Percentiles rank a stretch among this genome's conserved stretches.
phyloP scores from a whole-genome alignment of 2,113 vertebrate species.

The Sceloporus tristichus region DNA sequence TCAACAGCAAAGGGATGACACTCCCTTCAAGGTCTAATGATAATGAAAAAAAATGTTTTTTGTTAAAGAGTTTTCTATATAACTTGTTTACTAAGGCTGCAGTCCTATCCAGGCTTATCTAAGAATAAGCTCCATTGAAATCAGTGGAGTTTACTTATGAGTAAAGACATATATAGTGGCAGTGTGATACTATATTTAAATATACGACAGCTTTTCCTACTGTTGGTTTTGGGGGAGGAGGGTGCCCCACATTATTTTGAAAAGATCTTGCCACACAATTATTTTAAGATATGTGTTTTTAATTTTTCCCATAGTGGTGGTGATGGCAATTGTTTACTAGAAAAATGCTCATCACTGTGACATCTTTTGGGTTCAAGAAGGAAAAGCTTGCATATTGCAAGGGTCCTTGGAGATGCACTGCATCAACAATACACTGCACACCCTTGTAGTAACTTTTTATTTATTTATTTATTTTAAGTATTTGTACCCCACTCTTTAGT shows the following conservation, averaged over 20 bases:
- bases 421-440: too few relatives aligned
- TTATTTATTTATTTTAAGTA: too few relatives aligned
- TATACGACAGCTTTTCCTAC: slow-evolving; percentile 66
- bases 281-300: not conserved
- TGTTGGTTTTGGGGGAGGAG: slow-evolving; percentile 62
- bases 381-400: not conserved
- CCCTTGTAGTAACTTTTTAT: too few relatives aligned
- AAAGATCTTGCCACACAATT: slow-evolving; percentile 55
- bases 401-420: too few relatives aligned
- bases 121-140: not conserved
- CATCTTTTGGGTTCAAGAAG: not conserved
- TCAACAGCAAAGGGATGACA: slow-evolving; percentile 33
- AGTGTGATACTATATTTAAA: slow-evolving; percentile 24
- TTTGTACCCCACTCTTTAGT: too few relatives aligned
- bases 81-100: slow-evolving; percentile 64
- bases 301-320: not conserved
- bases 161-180: not conserved
- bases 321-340: not conserved
- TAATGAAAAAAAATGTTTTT: slow-evolving; percentile 67
- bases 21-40: slow-evolving; percentile 65
- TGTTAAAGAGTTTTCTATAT: slow-evolving; percentile 67
- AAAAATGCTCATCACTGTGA: not conserved
- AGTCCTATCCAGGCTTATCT: not conserved
- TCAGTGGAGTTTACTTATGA: too few relatives aligned
- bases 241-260: slow-evolving; percentile 58